Evolutionary conservation across 2,113 vertebrate species (phyloP), one percentile per base, ranked within the genome.

Genomic region (Maccullochella peelii): DNA sequence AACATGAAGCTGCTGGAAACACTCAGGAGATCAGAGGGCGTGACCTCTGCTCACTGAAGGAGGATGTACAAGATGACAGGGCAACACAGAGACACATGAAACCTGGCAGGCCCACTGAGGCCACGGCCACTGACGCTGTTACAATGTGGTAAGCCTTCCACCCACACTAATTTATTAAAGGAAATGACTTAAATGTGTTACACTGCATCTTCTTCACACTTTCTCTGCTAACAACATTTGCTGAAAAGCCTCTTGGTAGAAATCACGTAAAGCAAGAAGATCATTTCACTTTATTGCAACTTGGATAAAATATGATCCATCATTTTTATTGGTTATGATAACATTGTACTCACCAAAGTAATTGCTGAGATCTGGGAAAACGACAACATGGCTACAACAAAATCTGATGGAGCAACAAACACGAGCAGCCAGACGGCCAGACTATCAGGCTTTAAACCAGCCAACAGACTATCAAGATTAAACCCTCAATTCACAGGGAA

Each of bases 1-100:
- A 20, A 65, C 9, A 33, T 36, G 74, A 79, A 70, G 59, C 74
- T 42, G 73, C 63, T 62, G 76, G 77, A 74, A 47, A 40, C 61
- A 42, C 54, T 68, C 40, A 3, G 5, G 47, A 73, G 52, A 47
- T 47, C 73, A 49, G 40, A 44, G 57, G 38, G 59, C 27, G 21
- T 27, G 69, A 18, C 10, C 38, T 44, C 59, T 54, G 73, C 74
- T 57, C 10, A 30, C 52, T 54, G 71, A 68, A 59, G 77, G 30
- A 70, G 74, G 61, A 73, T 0, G 33, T 20, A 70, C 77, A 79
- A 20, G 33, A 73, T 58, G 61, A 77, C 57, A 59, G 40, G 36
- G 65, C 33, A 63, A 2, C 74, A 70, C 75, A 69, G 3, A 77
- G 61, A 69, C 65, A 82, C 20, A 1, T 55, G 65, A 79, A 73